Evolutionary conservation across 2,888 invertebrate genomes (phyloP).

Genomic region (Auanema freiburgensis): DNA sequence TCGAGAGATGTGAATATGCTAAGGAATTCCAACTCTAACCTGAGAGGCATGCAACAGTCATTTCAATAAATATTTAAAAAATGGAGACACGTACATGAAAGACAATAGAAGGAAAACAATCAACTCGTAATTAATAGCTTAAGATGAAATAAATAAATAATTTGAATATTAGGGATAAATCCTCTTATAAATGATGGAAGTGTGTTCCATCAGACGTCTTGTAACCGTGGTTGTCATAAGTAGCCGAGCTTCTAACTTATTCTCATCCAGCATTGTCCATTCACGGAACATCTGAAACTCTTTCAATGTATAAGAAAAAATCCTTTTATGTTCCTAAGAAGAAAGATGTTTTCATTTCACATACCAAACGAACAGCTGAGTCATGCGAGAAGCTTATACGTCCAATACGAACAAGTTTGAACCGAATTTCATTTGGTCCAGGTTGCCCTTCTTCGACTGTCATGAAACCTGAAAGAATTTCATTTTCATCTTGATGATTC

Average conservation of each 20-base stretch:
- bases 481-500: too few species aligned
- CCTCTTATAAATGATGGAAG: constrained; percentile 56
- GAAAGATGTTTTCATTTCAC: too few species aligned
- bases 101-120: too few species aligned
- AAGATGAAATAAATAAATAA: too few species aligned
- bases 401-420: constrained; percentile 53
- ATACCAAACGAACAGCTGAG: constrained; percentile 56
- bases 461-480: constrained; percentile 58
- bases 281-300: constrained; percentile 59
- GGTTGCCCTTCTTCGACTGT: constrained; percentile 58
- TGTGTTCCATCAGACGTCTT: constrained; percentile 57
- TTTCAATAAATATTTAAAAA: too few species aligned
- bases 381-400: constrained; percentile 61
- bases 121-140: too few species aligned
- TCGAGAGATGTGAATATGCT: too few species aligned
- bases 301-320: too few species aligned
- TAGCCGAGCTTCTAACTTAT: constrained; percentile 55
- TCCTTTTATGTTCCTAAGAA: too few species aligned
- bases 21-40: too few species aligned
- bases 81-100: neutral
- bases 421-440: constrained; percentile 52
- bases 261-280: constrained; percentile 61
- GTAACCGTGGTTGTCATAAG: constrained; percentile 60
- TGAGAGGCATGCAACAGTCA: too few species aligned
- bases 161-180: constrained; percentile 54